A percentile compares a stretch with the other conserved stretches of the same genome.
These are phyloP conservation scores for Lomographa bimaculata DNA, from an alignment of 2,888 invertebrate species.

Conservation along the genomic window DNA sequence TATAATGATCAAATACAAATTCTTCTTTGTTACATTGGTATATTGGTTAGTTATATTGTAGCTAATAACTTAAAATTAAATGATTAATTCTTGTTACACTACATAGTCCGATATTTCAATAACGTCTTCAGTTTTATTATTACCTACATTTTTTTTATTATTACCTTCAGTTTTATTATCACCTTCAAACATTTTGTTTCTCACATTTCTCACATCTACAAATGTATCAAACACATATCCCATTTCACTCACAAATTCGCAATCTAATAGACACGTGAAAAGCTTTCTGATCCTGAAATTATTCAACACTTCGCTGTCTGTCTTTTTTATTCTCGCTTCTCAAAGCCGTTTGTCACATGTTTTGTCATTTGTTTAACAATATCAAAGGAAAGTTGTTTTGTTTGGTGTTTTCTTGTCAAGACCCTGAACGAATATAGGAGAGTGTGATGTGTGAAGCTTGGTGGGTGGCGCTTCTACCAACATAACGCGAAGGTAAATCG, in stretches of 20 bases:
- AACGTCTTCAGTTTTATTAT: too few relatives aligned
- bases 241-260: neutral
- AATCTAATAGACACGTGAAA: constrained; percentile 9
- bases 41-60: too few relatives aligned
- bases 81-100: too few relatives aligned
- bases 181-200: too few relatives aligned
- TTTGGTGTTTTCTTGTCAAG: constrained; percentile 21
- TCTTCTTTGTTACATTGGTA: too few relatives aligned
- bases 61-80: too few relatives aligned
- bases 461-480: constrained; percentile 23
- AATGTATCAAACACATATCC: neutral
- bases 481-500: too few relatives aligned
- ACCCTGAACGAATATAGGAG: constrained; percentile 12
- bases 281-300: constrained; percentile 13
- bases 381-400: constrained; percentile 38
- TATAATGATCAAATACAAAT: too few relatives aligned
- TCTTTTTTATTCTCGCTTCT: constrained; percentile 26
- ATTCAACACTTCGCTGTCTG: constrained; percentile 18
- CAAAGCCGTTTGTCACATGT: constrained; percentile 34
- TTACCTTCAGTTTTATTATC: too few relatives aligned
- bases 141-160: too few relatives aligned
- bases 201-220: too few relatives aligned
- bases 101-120: too few relatives aligned
- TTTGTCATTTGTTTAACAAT: constrained; percentile 36
- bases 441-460: constrained; percentile 10